phyloP scores from a whole-genome alignment of 2,113 vertebrate species.

The Puffinus mauretanicus region DNA sequence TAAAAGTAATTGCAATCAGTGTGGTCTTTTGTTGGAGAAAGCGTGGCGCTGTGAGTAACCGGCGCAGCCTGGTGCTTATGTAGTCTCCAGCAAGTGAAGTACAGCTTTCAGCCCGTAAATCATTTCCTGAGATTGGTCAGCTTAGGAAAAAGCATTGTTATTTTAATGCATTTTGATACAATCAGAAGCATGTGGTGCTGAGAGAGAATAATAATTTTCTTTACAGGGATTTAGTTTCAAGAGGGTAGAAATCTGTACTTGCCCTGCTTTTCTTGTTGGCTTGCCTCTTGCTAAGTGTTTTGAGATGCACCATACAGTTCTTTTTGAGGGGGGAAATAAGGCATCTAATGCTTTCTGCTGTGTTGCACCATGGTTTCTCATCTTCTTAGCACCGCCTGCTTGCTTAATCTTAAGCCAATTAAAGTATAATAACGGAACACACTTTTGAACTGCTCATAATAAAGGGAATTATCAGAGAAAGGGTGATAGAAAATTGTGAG shows the following conservation, averaged over 20 bases:
- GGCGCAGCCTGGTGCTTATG: background rate
- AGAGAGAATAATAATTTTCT: slow-evolving; percentile 33
- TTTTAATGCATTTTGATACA: slow-evolving; percentile 46
- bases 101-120: background rate
- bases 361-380: background rate
- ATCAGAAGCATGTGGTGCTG: slow-evolving; percentile 12
- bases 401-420: slow-evolving; percentile 58
- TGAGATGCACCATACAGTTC: background rate
- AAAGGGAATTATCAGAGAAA: background rate
- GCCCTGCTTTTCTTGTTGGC: background rate
- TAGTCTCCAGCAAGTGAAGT: background rate
- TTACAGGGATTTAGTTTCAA: slow-evolving; percentile 27
- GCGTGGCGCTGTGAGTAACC: background rate
- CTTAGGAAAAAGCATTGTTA: background rate
- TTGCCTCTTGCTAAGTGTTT: background rate
- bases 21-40: background rate
- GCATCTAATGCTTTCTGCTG: background rate
- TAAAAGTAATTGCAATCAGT: background rate
- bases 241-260: background rate
- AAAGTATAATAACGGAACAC: slow-evolving; percentile 13
- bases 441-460: slow-evolving; percentile 27
- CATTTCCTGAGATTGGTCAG: background rate
- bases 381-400: slow-evolving; percentile 20
- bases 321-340: background rate
- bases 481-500: background rate